A percentile compares a stretch with the other conserved stretches of the same genome.
Conservation (phyloP, 2,797 vertebrate species). For the Anguilla obscura region DNA sequence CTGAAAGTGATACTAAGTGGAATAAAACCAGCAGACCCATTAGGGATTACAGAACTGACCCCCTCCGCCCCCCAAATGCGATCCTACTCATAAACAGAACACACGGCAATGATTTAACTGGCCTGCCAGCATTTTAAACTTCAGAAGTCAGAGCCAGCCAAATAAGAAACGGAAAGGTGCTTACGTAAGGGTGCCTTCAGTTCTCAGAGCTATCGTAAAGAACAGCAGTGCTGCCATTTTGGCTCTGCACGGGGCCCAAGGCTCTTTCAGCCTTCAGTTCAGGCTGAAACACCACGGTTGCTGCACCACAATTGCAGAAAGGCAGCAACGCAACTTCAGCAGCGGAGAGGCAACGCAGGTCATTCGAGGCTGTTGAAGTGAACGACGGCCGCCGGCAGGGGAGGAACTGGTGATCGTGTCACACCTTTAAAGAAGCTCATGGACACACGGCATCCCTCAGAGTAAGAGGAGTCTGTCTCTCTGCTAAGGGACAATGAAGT, state of each 20-base stretch:
- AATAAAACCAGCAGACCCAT: background rate
- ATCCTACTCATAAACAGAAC: constrained; percentile 5
- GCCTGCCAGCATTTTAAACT: background rate
- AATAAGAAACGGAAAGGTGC: background rate
- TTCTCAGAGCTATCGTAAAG: background rate
- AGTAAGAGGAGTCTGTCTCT: background rate
- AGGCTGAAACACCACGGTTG: background rate
- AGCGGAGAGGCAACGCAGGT: too few species aligned
- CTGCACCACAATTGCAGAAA: background rate
- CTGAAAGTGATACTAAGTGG: background rate
- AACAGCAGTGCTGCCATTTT: background rate
- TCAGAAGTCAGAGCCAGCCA: background rate
- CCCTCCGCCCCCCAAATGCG: too few species aligned
- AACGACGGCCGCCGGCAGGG: background rate
- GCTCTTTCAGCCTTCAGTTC: background rate
- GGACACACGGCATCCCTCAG: background rate
- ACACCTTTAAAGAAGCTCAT: background rate
- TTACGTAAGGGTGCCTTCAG: too few species aligned
- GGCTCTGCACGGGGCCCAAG: background rate
- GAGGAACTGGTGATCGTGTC: background rate
- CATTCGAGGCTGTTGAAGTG: background rate
- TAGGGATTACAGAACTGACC: background rate
- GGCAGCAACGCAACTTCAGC: background rate
- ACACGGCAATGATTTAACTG: constrained; percentile 11
- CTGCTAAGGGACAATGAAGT: background rate